Percentiles rank a stretch among this genome's conserved stretches.
Conservation (phyloP, 2,113 vertebrate species). For the Romanogobio albipinnatus region DNA sequence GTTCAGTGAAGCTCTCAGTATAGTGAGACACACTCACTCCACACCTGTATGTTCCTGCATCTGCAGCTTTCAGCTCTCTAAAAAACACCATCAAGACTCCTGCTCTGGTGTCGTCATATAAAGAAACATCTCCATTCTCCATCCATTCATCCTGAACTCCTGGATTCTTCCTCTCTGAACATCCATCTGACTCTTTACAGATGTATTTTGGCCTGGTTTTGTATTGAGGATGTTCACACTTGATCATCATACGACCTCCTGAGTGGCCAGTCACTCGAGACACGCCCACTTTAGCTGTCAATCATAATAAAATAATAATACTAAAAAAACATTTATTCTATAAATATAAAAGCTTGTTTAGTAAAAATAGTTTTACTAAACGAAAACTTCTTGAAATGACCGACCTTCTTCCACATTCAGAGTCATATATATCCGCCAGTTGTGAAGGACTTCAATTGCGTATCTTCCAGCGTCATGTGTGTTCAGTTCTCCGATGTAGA, state of each 20-base stretch:
- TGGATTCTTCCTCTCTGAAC: background rate
- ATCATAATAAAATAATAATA: too few species aligned
- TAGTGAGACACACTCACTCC: too few species aligned
- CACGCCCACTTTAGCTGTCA: background rate
- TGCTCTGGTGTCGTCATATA: too few species aligned
- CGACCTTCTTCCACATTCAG: background rate
- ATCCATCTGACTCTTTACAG: background rate
- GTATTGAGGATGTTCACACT: background rate
- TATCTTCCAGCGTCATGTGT: background rate
- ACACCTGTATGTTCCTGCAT: background rate
- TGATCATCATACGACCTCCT: slow-evolving; percentile 5
- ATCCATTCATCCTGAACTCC: too few species aligned
- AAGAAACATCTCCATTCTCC: too few species aligned
- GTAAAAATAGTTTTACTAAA: background rate
- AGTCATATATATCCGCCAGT: background rate
- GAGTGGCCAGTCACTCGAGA: background rate
- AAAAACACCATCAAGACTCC: background rate
- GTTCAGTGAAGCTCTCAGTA: background rate
- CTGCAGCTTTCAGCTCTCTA: slow-evolving; percentile 26
- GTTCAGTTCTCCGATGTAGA: background rate
- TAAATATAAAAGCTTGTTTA: too few species aligned
- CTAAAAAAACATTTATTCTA: too few species aligned
- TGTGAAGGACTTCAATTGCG: accelerated
- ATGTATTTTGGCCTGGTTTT: too few species aligned
- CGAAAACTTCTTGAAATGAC: background rate